Base-by-base conservation (phyloP, 2,888 invertebrate genomes). In the Drosophila nr. medialis region DNA sequence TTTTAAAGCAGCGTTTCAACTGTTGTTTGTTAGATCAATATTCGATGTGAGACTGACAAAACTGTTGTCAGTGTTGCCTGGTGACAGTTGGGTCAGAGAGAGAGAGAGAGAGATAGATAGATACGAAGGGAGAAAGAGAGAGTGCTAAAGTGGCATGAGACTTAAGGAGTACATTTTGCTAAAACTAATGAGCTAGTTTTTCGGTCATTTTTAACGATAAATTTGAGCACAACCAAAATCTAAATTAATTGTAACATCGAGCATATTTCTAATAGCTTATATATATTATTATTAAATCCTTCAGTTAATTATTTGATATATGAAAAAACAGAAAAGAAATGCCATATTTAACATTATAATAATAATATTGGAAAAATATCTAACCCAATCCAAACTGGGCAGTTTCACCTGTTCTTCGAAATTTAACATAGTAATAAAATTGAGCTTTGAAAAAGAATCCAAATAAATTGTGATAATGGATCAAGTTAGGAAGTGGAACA, bases 11-110 rank as follows among this genome's bases (percentile, higher is more conserved):
- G 50, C 40, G 21, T n/a, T 56, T 21, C 18, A 50, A 55, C 38
- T 54, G 11, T 27, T 27, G 6, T 30, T 72, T 72, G 72, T 72
- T 72, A 6, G 45, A 72, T 72, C 72, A 50, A 72, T 72, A 64
- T 36, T 58, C 6, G 38, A 30, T 10, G 10, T 42, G 24, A 24
- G 40, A 40, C 24, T 34, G 21, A 36, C 10, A 32, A 32, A 54
- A 48, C 30, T 42, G 32, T 50, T 38, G n/a, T 24, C 10, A 36
- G 27, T 50, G 72, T 72, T 72, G 72, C 72, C 32, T 32, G 24
- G 70, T n/a, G 30, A 70, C 30, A 53, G 15, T 49, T 48, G 27
- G 0, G 21, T 5, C 1, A n/a, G 7, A 30, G 32, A 34, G n/a
- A 8, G 24, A 30, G 13, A 27, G 8, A 10, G 2, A 15, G 11